Base-by-base conservation (phyloP, 2,888 invertebrate genomes). In the Brachynemurus nebulosus region DNA sequence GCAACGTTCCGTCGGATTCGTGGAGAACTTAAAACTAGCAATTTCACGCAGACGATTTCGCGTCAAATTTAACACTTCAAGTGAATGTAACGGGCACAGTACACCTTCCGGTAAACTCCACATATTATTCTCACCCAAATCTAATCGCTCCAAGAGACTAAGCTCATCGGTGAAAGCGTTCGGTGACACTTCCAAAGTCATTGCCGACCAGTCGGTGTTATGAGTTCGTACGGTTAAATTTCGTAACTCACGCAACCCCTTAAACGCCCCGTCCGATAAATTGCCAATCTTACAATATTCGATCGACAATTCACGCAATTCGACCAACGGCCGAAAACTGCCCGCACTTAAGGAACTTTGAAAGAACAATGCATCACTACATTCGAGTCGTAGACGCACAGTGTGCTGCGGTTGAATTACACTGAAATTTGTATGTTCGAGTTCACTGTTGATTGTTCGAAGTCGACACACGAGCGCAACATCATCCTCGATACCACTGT, bases 201-300 rank as follows among this genome's bases (percentile, higher is more conserved):
- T 81, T 42, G 83, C 78, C 33, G 83, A 80, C 82, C 85, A 85
- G 59, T 85, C 83, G 34, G 82, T 84, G 64, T 86, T 86, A 65
- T 86, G 84, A 41, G 86, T 86, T 55, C 82, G 74, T 51, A 89
- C 75, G 36, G 86, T 86, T 46, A 89, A 69, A 61, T 85, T 83
- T 52, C 81, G 70, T 48, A 89, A 70, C 60, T 85, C 80, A 47
- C 78, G 76, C 34, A 88, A 72, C 37, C 86, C 86, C 36, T 78
- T 74, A 58, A 89, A 85, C n/a, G 86, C 83, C 45, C 83, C 84
- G 55, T 82, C 79, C 47, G 85, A 81, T 46, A 86, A 69, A 59
- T 84, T 84, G 45, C 81, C 80, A 49, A 86, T 81, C 67, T 86
- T 85, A 64, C 86, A 88, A 59, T 80, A 82, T 60, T 86, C 85